phyloP scores from a whole-genome alignment of 2,888 invertebrate species.

The Chalcis sispes region DNA sequence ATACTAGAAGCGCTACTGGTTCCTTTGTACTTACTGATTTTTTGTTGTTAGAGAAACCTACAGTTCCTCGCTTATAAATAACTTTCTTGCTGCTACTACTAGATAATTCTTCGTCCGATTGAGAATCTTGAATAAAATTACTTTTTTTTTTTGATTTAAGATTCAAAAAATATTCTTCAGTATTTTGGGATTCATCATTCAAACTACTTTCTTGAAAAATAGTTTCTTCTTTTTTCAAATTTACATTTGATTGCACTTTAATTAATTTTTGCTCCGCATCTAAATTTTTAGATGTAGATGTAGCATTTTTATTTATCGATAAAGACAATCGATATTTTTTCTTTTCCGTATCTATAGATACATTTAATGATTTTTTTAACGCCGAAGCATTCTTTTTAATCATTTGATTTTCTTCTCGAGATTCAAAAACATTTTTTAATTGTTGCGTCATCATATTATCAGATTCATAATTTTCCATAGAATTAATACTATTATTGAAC shows the following conservation, averaged over 20 bases:
- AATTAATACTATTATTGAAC: slow-evolving; percentile 40
- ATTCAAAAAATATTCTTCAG: slow-evolving; percentile 55
- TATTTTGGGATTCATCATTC: slow-evolving; percentile 53
- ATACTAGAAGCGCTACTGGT: neutral
- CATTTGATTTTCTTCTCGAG: slow-evolving; percentile 39
- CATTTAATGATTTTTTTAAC: neutral
- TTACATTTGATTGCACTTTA: neutral
- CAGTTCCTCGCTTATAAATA: slow-evolving; percentile 27
- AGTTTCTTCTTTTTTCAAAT: neutral
- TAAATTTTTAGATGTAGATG: neutral
- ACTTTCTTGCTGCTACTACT: slow-evolving; percentile 8
- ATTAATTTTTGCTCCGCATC: neutral
- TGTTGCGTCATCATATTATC: slow-evolving; percentile 66
- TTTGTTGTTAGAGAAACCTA: slow-evolving; percentile 6
- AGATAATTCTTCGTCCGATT: neutral
- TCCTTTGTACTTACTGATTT: slow-evolving; percentile 25
- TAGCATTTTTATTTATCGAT: slow-evolving; percentile 15
- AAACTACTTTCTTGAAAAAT: slow-evolving; percentile 14
- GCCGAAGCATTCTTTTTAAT: neutral
- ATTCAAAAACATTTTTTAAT: slow-evolving; percentile 64
- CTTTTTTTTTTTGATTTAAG: slow-evolving; percentile 55
- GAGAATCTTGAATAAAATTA: slow-evolving; percentile 45
- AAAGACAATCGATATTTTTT: slow-evolving; percentile 21
- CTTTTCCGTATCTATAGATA: neutral
- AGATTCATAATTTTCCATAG: slow-evolving; percentile 51